phyloP scores from a whole-genome alignment of 2,113 vertebrate species.

The Zingel zingel region DNA sequence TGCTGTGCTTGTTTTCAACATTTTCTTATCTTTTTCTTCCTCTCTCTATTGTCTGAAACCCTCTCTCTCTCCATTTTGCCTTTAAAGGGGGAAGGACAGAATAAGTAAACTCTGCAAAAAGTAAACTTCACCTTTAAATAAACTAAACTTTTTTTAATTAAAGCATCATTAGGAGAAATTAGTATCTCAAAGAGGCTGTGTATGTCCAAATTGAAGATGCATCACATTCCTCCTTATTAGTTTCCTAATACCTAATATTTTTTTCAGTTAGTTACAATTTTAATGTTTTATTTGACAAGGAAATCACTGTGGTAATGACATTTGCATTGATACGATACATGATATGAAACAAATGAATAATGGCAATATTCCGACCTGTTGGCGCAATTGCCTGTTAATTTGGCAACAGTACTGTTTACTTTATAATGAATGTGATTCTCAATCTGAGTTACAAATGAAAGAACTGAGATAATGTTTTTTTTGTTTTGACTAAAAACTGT shows the following conservation, averaged over 20 bases:
- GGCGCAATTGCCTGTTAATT: no score
- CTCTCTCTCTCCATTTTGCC: constrained; percentile 16
- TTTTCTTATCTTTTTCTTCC: constrained; percentile 16
- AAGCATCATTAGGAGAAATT: no score
- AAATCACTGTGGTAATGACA: not conserved
- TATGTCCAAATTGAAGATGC: no score
- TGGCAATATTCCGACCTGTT: no score
- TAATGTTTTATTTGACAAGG: not conserved
- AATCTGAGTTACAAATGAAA: no score
- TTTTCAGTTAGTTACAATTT: not conserved
- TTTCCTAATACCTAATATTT: not conserved
- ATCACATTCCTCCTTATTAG: not conserved
- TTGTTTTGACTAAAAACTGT: no score
- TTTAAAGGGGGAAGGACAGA: constrained; percentile 16
- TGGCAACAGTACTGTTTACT: no score
- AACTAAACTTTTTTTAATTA: not conserved
- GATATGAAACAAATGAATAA: no score
- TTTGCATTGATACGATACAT: not conserved
- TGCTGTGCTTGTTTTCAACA: constrained; percentile 25
- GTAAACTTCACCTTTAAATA: not conserved
- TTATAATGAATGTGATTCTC: no score
- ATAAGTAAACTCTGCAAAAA: not conserved
- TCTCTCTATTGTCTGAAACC: not conserved
- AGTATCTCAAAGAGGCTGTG: no score
- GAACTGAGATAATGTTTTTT: no score